Evolutionary conservation across 2,797 vertebrate genomes (phyloP), one percentile per base, ranked within the genome.

Genomic region (Fistularia commersonii): DNA sequence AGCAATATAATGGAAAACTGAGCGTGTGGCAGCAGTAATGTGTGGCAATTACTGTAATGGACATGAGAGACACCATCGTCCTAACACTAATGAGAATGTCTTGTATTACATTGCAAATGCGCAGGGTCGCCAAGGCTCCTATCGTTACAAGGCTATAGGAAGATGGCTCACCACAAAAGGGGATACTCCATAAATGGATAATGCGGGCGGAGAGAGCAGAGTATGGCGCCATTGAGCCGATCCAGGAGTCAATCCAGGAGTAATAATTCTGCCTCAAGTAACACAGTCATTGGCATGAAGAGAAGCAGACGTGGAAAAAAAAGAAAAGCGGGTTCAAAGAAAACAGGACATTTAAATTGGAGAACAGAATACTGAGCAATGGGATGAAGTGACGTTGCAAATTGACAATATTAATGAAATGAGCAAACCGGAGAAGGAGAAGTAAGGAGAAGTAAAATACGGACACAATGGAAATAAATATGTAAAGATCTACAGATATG

Each of bases 11-110:
- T 78, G 54, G 62, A 82, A 83, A 63, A 84, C 75, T 35, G 69
- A 55, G 61, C 73, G 75, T 61, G 81, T 13, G 58, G 72, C 65
- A 74, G 75, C 74, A 74, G 64, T 75, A 69, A 86, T 81, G 76
- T 81, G 80, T 72, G 75, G 81, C 81, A 90, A 89, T 91, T 90
- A 90, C 87, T 87, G 84, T 85, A 90, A 89, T 87, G 87, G 85
- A 87, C 86, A 83, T 75, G 72, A 77, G 77, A 82, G 79, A 78
- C 57, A 66, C 72, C 58, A 51, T 58, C 77, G 77, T 81, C 61
- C 66, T 69, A 54, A 54, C 67, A 70, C 83, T 87, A 84, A 88
- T 86, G 83, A 85, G 76, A 79, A 82, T 60, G 78, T 86, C 84
- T 88, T 86, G 62, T 82, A 76, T 88, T 88, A 88, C 87, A 82